Evolutionary conservation across 2,888 invertebrate genomes (phyloP), one percentile per base, ranked within the genome.

Genomic region (Uloborus plumipes): DNA sequence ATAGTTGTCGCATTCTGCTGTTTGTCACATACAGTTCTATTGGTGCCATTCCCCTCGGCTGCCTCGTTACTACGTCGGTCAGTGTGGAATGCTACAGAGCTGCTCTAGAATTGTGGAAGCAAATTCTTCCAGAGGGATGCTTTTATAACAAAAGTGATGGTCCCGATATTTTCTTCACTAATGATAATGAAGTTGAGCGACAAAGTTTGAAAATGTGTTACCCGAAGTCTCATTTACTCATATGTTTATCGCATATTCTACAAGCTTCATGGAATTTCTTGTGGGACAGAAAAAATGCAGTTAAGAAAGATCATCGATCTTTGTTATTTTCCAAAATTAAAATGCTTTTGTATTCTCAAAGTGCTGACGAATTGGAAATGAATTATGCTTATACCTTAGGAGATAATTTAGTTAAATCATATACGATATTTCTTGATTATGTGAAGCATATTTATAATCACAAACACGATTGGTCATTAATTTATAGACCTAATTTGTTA

Each of bases 21-120:
- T 72, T 83, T 22, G 73, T 77, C 9, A 83, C 83, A 26, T 73
- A 83, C 53, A 83, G 73, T 47, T 58, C 18, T 18, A 71, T 75
- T 22, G 83, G 83, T 15, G 62, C 77, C 31, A 20, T 83, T 2
- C 83, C 83, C 0, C 31, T 83, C 0, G 83, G 77, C 13, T 83
- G 83, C 39, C 16, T 83, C 7, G 77, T 83, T 3, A 67, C 73
- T 6, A 72, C 83, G 2, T 76, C 83, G 3, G 58, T 62, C 9
- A 47, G 53, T 18, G 22, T 58, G 0, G 14, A 61, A 2, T 77
- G 55, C 55, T 55, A 77, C 62, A 77, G 72, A 62, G 77, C 83
- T 47, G 77, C 83, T 53, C 51, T 83, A n/a, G 77, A 83, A n/a
- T 58, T 83, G 6, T 83, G 71, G 72, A 83, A 83, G 14, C 77